Percentiles rank a stretch among this genome's conserved stretches.
phyloP scores from a whole-genome alignment of 1,140 invertebrate species.

The Homarus americanus region DNA sequence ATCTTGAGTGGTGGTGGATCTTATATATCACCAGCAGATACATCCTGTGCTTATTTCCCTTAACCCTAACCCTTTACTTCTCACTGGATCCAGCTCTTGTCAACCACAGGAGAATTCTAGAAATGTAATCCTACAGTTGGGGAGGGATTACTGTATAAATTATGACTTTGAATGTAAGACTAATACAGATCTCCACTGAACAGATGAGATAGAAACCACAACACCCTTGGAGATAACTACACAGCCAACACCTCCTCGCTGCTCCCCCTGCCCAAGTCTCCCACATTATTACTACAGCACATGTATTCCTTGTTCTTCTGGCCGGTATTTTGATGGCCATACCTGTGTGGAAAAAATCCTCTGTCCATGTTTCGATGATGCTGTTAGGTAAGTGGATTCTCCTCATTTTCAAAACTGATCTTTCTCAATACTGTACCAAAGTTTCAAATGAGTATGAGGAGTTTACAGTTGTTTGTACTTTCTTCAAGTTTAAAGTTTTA shows the following conservation, averaged over 20 bases:
- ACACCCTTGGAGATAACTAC: conserved; percentile 68
- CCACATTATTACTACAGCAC: conserved; percentile 74
- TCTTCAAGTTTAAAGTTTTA: neutral
- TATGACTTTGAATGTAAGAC: too few relatives aligned
- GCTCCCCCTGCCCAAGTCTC: conserved; percentile 79
- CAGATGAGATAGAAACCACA: conserved; percentile 74
- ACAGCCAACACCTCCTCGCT: conserved; percentile 76
- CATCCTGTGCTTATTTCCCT: too few relatives aligned
- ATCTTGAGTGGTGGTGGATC: too few relatives aligned
- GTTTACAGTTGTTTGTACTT: neutral
- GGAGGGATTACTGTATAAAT: too few relatives aligned
- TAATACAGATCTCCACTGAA: neutral
- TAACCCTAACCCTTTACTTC: too few relatives aligned
- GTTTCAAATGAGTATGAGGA: neutral
- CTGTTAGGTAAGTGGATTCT: conserved; percentile 81
- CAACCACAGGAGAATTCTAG: too few relatives aligned
- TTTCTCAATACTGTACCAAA: neutral
- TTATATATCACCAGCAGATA: too few relatives aligned
- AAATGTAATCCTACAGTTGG: too few relatives aligned
- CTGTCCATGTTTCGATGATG: conserved; percentile 87
- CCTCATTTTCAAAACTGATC: neutral
- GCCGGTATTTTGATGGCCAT: conserved; percentile 85
- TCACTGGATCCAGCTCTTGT: too few relatives aligned
- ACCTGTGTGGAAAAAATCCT: conserved; percentile 84
- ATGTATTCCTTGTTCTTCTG: conserved; percentile 76